Base-by-base conservation (phyloP, 2,113 vertebrate species). In the Prunella himalayana region DNA sequence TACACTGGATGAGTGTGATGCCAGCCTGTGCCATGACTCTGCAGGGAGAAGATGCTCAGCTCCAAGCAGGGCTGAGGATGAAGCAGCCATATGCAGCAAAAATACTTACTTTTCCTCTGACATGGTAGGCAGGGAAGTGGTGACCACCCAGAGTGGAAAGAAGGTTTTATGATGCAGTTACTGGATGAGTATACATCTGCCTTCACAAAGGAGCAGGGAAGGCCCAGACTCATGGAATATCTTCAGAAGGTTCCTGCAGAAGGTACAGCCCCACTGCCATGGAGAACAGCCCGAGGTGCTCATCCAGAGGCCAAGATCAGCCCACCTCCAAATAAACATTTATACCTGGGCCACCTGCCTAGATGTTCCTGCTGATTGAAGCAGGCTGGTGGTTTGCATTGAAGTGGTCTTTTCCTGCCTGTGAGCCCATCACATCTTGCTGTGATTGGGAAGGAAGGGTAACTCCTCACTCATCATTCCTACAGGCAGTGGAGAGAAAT, bases 221-320 rank as follows among this genome's bases (percentile, higher is more conserved):
- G 81, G 45, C 35, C 42, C 64, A 22, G 27, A 25, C 10, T 35
- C 23, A 12, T 8, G 37, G 28, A 65, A 13, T 21, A 41, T 5
- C 24, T 64, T 42, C 11, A 15, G 37, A 27, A 44, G 5, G 15
- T 39, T 41, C 28, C 63, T 33, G 79, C 30, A 79, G 51, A n/a
- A 41, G n/a, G 45, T 22, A 14, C 56, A 70, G 56, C 42, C 20
- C 25, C 0, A 0, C 47, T 56, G 63, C 59, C 0, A 0, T 4
- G 18, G 44, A 39, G 35, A 16, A 16, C 51, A 82, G 50, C 61
- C 57, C 0, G 2, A 3, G 11, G 53, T 21, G 47, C 30, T 61
- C 42, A 54, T 8, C 25, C 60, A 35, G 45, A 53, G 28, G 11
- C 49, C 57, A 37, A 4, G 3, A 56, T 7, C 63, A 82, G 31